Evolutionary conservation across 2,113 vertebrate species (phyloP).

Genomic region (Sturnira hondurensis): DNA sequence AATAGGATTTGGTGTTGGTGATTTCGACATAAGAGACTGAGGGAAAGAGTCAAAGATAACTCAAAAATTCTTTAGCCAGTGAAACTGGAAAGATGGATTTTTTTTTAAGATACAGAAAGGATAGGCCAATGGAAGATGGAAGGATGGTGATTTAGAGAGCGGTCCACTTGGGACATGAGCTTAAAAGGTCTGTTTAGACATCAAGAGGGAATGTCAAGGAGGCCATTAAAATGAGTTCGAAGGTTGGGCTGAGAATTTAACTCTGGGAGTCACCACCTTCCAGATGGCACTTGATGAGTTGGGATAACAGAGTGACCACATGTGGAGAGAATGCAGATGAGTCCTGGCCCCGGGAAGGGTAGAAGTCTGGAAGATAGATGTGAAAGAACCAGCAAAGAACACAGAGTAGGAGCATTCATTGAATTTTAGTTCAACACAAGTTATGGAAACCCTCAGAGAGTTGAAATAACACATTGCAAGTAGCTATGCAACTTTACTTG

Average conservation of each 20-base stretch:
- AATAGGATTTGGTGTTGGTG: not conserved
- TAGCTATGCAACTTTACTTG: not conserved
- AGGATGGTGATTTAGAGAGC: not conserved
- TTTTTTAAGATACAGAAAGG: not conserved
- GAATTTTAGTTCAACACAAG: not conserved
- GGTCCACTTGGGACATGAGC: not conserved
- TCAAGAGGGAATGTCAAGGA: not conserved
- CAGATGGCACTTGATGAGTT: not conserved
- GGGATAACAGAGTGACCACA: not conserved
- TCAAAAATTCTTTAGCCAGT: not conserved
- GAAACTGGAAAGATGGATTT: not conserved
- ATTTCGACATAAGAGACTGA: not conserved
- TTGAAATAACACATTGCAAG: not conserved
- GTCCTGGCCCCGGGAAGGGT: not conserved
- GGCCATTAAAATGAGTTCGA: not conserved
- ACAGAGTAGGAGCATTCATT: not conserved
- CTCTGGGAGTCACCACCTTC: not conserved
- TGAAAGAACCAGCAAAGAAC: not conserved
- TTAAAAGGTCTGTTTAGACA: not conserved
- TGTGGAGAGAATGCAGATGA: not conserved
- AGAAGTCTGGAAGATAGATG: not conserved
- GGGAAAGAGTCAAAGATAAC: not conserved
- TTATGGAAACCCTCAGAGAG: not conserved
- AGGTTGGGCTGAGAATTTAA: not conserved
- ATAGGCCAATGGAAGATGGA: not conserved